These are phyloP conservation scores for Thaleichthys pacificus DNA, from an alignment of 2,797 vertebrate species.

Conservation along the genomic window DNA sequence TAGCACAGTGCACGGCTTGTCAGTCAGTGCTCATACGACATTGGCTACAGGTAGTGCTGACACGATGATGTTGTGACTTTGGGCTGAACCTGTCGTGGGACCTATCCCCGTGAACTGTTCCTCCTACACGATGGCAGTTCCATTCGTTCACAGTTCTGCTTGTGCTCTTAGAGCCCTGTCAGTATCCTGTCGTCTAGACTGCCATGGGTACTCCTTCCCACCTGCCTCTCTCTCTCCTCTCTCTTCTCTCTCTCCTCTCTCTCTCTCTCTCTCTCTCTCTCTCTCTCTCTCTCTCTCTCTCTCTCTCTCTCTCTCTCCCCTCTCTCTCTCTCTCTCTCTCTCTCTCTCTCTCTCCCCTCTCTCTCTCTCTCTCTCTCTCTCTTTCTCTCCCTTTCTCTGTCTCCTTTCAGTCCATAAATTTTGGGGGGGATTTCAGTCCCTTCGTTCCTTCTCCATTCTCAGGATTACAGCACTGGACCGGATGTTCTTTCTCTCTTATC, in stretches of 20 bases:
- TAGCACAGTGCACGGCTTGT: no score
- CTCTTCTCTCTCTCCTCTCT: not conserved
- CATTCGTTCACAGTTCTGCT: not conserved
- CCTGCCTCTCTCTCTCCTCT: not conserved
- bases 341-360: slow-evolving; percentile 13
- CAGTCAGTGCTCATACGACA: no score
- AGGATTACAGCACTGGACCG: no score
- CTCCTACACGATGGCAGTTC: no score
- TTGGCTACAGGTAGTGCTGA: no score
- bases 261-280: slow-evolving; percentile 1
- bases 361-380: slow-evolving; percentile 1
- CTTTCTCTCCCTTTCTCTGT: slow-evolving; percentile 10
- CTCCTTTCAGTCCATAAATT: not conserved
- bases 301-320: not conserved
- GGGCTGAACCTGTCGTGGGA: no score
- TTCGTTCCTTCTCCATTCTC: no score
- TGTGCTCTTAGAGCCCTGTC: slow-evolving; percentile 22
- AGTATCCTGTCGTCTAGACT: not conserved
- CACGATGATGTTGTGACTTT: no score
- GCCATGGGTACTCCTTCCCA: no score
- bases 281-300: slow-evolving; percentile 13
- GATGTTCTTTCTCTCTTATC: no score
- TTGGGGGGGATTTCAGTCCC: no score
- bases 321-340: not conserved
- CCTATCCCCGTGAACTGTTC: no score